Conservation (phyloP, 1,140 invertebrate genomes). For the Rhopalosiphum maidis region DNA sequence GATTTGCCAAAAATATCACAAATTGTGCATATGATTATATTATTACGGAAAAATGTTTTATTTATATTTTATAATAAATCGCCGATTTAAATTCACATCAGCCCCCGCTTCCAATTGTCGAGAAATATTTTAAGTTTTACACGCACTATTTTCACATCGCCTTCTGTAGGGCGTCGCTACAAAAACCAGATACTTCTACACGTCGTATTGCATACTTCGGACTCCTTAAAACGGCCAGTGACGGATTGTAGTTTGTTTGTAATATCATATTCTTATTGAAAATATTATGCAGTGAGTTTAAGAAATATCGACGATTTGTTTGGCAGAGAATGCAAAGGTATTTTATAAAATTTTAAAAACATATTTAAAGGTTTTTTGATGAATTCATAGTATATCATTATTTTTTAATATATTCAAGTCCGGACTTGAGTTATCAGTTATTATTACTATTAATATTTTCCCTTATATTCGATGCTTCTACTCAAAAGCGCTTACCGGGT, state of each 20-base stretch:
- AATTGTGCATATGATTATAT: background rate
- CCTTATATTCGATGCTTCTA: background rate
- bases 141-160: background rate
- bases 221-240: too few species aligned
- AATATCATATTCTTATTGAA: too few species aligned
- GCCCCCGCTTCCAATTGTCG: too few species aligned
- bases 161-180: background rate
- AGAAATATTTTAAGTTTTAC: background rate
- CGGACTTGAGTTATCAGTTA: background rate
- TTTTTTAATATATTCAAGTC: too few species aligned
- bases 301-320: too few species aligned
- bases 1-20: background rate
- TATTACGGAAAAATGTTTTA: background rate
- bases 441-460: background rate
- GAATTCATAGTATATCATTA: too few species aligned
- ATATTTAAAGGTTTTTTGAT: too few species aligned
- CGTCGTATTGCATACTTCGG: too few species aligned
- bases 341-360: too few species aligned
- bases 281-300: too few species aligned
- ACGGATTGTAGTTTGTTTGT: too few species aligned
- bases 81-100: background rate
- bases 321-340: too few species aligned
- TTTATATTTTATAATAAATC: background rate
- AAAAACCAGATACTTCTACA: background rate
- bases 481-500: background rate